phyloP scores from a whole-genome alignment of 1,140 invertebrate species.

The Solenopsis fugax region DNA sequence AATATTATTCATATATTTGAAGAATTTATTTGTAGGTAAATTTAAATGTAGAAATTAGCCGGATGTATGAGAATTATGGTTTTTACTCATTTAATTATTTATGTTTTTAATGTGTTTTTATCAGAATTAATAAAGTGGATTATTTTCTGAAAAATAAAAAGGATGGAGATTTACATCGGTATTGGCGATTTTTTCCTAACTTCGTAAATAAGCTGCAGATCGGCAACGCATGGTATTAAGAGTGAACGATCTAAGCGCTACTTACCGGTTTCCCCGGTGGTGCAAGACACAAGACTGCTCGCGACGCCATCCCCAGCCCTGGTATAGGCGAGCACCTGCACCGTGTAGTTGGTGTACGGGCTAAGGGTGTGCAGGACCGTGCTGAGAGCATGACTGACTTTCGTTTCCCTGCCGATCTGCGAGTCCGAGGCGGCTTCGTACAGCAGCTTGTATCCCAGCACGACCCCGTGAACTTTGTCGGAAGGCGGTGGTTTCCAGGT shows the following conservation, averaged over 20 bases:
- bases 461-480: constrained; percentile 90
- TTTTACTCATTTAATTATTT: too few species aligned
- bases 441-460: constrained; percentile 93
- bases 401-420: constrained; percentile 87
- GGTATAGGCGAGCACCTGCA: constrained; percentile 93
- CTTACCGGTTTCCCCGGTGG: constrained; percentile 90
- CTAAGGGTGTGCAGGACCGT: constrained; percentile 89
- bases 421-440: constrained; percentile 88
- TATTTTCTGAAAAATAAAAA: too few species aligned
- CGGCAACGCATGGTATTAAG: too few species aligned
- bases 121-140: too few species aligned
- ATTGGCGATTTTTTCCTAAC: too few species aligned
- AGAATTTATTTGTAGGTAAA: too few species aligned
- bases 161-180: too few species aligned
- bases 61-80: too few species aligned
- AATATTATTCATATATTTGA: too few species aligned
- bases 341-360: constrained; percentile 92
- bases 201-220: neutral
- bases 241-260: neutral
- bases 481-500: constrained; percentile 92
- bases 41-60: too few species aligned
- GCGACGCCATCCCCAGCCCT: constrained; percentile 92
- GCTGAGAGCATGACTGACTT: constrained; percentile 87
- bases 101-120: too few species aligned
- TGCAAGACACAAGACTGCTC: constrained; percentile 90